These are phyloP conservation scores for Hemicrepidius hirtus DNA, from an alignment of 2,888 invertebrate genomes.

Conservation along the genomic window DNA sequence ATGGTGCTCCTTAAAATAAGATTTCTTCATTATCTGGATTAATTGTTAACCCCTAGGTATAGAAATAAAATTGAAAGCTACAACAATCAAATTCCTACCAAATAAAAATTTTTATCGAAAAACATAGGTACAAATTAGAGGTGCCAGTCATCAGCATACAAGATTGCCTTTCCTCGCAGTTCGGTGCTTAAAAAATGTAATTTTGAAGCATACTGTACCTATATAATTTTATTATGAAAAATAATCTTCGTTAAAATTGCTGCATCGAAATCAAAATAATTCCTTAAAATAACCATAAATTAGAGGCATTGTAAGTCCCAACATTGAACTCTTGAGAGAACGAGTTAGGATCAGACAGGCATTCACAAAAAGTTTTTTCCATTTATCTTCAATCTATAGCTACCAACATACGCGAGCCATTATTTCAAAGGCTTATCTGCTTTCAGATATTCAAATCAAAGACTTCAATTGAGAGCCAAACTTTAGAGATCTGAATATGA, in stretches of 20 bases:
- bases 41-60: too few species aligned
- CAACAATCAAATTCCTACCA: too few species aligned
- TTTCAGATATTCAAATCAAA: slow-evolving; percentile 56
- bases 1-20: too few species aligned
- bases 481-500: slow-evolving; percentile 56
- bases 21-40: too few species aligned
- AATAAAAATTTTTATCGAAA: too few species aligned
- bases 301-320: slow-evolving; percentile 39
- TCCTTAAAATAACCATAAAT: slow-evolving; percentile 42
- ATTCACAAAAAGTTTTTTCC: slow-evolving; percentile 55
- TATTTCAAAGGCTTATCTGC: slow-evolving; percentile 56
- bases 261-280: slow-evolving; percentile 27
- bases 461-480: slow-evolving; percentile 55
- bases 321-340: slow-evolving; percentile 25
- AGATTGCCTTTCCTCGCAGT: too few species aligned
- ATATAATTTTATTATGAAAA: too few species aligned
- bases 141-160: too few species aligned
- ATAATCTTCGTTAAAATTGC: neutral
- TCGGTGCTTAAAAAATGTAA: too few species aligned
- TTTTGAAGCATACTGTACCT: too few species aligned
- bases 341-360: slow-evolving; percentile 48
- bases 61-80: too few species aligned
- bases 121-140: too few species aligned
- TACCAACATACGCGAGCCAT: slow-evolving; percentile 54
- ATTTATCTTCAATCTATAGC: slow-evolving; percentile 57